These are phyloP conservation scores for Leistus spinibarbis DNA, from an alignment of 2,888 invertebrate species.

Conservation along the genomic window DNA sequence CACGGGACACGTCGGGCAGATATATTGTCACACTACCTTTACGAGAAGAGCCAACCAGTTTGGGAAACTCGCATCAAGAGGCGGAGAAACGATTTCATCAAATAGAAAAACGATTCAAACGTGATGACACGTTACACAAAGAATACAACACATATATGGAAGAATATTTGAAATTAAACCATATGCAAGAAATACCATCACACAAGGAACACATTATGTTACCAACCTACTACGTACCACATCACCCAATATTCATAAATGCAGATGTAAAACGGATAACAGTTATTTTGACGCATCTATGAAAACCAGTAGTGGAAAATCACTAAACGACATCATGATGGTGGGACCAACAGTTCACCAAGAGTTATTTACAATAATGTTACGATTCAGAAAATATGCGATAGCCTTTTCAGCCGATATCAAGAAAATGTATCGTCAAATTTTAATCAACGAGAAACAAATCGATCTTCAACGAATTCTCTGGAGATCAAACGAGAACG, in stretches of 20 bases:
- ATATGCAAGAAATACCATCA: no score
- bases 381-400: slow-evolving; percentile 43
- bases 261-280: not conserved
- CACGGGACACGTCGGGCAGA: slow-evolving; percentile 20
- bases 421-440: slow-evolving; percentile 45
- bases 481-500: no score
- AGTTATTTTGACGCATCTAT: slow-evolving; percentile 41
- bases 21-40: slow-evolving; percentile 40
- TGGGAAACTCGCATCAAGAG: slow-evolving; percentile 3
- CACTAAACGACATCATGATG: slow-evolving; percentile 39
- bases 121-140: not conserved
- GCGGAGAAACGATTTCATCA: not conserved
- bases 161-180: slow-evolving; percentile 32
- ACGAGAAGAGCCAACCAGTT: not conserved
- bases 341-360: slow-evolving; percentile 42
- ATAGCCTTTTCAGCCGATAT: slow-evolving; percentile 44
- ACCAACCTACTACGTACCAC: no score
- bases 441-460: slow-evolving; percentile 38
- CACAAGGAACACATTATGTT: no score
- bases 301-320: slow-evolving; percentile 32
- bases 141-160: not conserved
- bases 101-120: not conserved
- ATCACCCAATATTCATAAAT: no score
- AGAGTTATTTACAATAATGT: slow-evolving; percentile 42
- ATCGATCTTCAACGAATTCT: slow-evolving; percentile 43